Conservation (phyloP, 2,888 invertebrate genomes). For the Dyspetes luteomarginatus region DNA sequence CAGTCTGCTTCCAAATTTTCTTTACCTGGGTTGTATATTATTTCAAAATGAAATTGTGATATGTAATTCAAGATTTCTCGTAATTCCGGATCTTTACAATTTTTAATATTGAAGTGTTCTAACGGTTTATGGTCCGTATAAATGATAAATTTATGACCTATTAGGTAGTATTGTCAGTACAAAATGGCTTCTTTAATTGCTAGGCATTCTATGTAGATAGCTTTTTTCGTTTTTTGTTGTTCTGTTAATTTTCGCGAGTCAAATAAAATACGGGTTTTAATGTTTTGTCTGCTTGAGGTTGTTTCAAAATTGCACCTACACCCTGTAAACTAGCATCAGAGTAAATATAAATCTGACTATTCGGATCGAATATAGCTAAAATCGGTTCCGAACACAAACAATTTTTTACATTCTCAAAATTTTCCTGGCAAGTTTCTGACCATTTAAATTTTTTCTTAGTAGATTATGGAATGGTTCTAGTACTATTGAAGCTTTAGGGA, state of each 20-base stretch:
- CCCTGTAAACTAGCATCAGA: conserved; percentile 34
- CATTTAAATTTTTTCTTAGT: conserved; percentile 40
- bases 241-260: conserved; percentile 33
- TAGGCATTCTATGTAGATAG: conserved; percentile 33
- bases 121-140: conserved; percentile 33
- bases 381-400: conserved; percentile 32
- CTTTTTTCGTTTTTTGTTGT: conserved; percentile 19
- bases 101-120: conserved; percentile 18
- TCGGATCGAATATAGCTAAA: conserved; percentile 40
- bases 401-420: conserved; percentile 33
- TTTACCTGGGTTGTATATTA: conserved; percentile 33
- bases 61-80: conserved; percentile 16
- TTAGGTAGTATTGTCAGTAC: conserved; percentile 35
- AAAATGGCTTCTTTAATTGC: conserved; percentile 28
- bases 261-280: conserved; percentile 20
- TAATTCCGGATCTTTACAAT: conserved; percentile 15
- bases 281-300: conserved; percentile 5
- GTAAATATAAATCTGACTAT: conserved; percentile 26
- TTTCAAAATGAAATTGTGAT: conserved; percentile 22
- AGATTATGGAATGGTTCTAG: conserved; percentile 44
- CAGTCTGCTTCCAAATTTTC: conserved; percentile 29
- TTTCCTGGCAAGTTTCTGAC: conserved; percentile 32
- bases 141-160: conserved; percentile 14
- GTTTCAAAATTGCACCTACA: conserved; percentile 14
- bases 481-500: conserved; percentile 29